A percentile compares a stretch with the other conserved stretches of the same genome.
Conservation (phyloP, 2,113 vertebrate species). For the Empidonax alnorum region DNA sequence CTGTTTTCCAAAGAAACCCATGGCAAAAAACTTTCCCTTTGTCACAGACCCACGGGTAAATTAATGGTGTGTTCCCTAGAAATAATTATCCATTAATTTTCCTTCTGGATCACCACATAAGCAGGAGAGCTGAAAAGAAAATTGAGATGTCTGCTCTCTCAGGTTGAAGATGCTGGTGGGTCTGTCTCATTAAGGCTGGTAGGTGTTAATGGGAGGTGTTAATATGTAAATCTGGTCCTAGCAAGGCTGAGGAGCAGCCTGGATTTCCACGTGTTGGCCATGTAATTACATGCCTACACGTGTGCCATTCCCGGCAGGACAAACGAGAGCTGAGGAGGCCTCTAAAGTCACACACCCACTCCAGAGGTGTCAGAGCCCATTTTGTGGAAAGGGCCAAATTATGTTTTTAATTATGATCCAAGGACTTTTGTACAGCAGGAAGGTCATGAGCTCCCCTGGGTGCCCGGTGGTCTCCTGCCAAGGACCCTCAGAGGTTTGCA, state of each 20-base stretch:
- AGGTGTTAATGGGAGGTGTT: conserved; percentile 1
- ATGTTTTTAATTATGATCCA: neutral
- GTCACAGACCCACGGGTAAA: neutral
- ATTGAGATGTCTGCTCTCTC: neutral
- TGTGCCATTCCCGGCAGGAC: neutral
- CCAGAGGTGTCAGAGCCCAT: neutral
- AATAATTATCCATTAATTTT: neutral
- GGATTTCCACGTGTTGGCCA: neutral
- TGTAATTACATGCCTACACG: neutral
- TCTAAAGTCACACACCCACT: neutral
- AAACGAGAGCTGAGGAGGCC: conserved; percentile 1
- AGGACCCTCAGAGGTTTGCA: conserved; percentile 10
- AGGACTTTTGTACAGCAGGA: neutral
- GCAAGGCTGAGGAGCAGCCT: neutral
- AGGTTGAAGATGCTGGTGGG: neutral
- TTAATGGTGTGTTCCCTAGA: neutral
- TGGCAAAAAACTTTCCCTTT: neutral
- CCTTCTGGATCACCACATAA: neutral
- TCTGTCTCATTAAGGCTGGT: neutral
- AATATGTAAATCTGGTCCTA: neutral
- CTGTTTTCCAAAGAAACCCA: neutral
- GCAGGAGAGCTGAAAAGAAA: neutral
- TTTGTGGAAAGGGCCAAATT: neutral
- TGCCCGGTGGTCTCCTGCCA: neutral
- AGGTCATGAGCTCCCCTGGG: neutral